Conservation (phyloP, 2,797 vertebrate species). For the Sebastes nivosus region DNA sequence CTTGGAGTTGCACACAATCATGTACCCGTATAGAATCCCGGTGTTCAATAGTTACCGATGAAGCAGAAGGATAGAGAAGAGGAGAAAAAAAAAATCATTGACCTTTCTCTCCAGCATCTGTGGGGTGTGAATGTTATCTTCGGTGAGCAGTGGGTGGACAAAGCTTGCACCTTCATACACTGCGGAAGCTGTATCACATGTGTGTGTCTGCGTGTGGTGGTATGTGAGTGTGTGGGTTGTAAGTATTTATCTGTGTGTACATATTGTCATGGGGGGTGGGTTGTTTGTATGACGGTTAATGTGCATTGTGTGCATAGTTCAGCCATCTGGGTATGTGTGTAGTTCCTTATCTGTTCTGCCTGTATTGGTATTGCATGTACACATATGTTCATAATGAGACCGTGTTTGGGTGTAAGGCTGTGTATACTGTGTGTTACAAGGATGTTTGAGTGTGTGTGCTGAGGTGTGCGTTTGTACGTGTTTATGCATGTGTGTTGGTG, state of each 20-base stretch:
- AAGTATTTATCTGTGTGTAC: background rate
- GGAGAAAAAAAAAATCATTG: slow-evolving; percentile 17
- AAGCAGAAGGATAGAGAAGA: background rate
- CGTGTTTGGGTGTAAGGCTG: background rate
- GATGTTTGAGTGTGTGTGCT: background rate
- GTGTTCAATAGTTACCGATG: slow-evolving; percentile 26
- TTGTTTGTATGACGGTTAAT: background rate
- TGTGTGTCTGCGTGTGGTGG: background rate
- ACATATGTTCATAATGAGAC: background rate
- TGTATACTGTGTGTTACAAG: background rate
- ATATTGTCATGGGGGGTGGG: background rate
- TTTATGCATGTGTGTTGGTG: background rate
- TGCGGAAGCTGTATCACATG: slow-evolving; percentile 18
- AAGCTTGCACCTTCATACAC: slow-evolving; percentile 38
- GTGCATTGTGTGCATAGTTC: slow-evolving; percentile 1
- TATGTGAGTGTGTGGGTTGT: background rate
- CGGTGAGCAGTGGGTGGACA: slow-evolving; percentile 48
- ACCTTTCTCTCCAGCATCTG: slow-evolving; percentile 52
- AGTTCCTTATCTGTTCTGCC: background rate
- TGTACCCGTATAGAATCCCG: slow-evolving; percentile 21
- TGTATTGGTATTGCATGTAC: background rate
- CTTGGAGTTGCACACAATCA: slow-evolving; percentile 43
- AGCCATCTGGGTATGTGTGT: slow-evolving; percentile 5
- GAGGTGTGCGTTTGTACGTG: background rate
- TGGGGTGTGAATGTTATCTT: slow-evolving; percentile 71